Evolutionary conservation across 2,888 invertebrate genomes (phyloP), one percentile per base, ranked within the genome.

Genomic region (Aleiodes alternator): DNA sequence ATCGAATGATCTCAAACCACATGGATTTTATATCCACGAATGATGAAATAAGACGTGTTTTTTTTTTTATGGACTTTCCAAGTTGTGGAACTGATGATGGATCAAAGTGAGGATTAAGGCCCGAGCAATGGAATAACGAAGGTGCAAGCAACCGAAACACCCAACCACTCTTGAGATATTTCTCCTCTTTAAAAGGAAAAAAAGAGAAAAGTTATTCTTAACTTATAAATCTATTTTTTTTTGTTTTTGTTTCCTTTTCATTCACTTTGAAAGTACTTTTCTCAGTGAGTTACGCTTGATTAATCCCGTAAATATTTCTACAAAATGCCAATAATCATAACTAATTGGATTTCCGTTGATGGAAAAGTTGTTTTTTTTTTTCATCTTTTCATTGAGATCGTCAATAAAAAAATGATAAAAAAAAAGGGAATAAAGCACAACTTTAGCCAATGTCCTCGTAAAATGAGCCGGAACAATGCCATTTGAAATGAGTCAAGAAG

Each of bases 71-170:
- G 38, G 16, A 61, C 12, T 34, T 38, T 61, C 16, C n/a, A 34
- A 23, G 23, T 23, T 9, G 8, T 61, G 61, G 38, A 34, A 34
- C 34, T 31, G 31, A 12, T n/a, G 48, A 29, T 23, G 11, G 23
- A 38, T 16, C 6, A 23, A 16, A 8, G 14, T n/a, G 9, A 56
- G 29, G 64, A 23, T 12, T 48, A 43, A 55, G 43, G 7, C 43
- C 43, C 14, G 23, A 1, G 23, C 29, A 31, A 68, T 68, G 51
- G n/a, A 68, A 68, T 68, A 68, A 51, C 34, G 31, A 51, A 51
- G 51, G 31, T 51, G 50, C 68, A 68, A 14, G 68, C 51, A 68
- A 68, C 31, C 68, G 68, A 68, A 51, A 68, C 50, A 68, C 23
- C 7, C 23, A 23, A 23, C 23, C 2, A 4, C 31, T 7, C 64